Base-by-base conservation (phyloP, 2,888 invertebrate genomes). In the Prosopocoilus inquinatus region DNA sequence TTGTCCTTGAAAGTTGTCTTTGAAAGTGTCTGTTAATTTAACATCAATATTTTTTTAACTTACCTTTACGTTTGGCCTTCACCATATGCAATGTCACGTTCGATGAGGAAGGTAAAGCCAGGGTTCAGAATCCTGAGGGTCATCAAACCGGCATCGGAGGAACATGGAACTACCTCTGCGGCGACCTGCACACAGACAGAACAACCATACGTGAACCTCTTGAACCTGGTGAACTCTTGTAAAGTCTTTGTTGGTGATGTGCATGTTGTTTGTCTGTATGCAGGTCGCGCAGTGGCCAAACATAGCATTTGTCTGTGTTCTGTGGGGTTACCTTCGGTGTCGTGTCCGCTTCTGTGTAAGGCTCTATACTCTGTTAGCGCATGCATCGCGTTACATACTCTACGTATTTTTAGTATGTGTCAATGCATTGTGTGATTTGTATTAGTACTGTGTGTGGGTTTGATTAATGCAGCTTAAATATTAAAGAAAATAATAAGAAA, bases 141-240 rank as follows among this genome's bases (percentile, higher is more conserved):
- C 41, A 15, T 15, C 13, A 16, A 15, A 15, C 41, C 3, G 41
- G 41, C 11, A 41, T 41, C 41, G 47, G 28, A 12, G 3, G 39
- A 11, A 34, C 36, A 7, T 28, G 20, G 20, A 43, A 47, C 68
- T 70, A 67, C 70, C 69, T 61, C 73, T 73, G 72, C 74, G 78
- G 78, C 78, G 77, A 79, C 81, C 81, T 81, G 81, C 81, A 81
- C 80, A 81, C 81, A 81, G 81, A 81, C 81, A 81, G 79, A 80
- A 80, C 80, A 81, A 77, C 80, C 79, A 79, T 75, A 77, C 75
- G 72, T 70, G 62, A 71, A 67, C 66, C 64, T 66, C 65, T 64
- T 61, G 61, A 54, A 59, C 53, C 57, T 60, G 58, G 55, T 58
- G 62, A 61, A 58, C 58, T 62, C 62, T 64, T 61, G 61, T 59